phyloP scores from a whole-genome alignment of 2,797 vertebrate species.

The Oreonectes daqikongensis region DNA sequence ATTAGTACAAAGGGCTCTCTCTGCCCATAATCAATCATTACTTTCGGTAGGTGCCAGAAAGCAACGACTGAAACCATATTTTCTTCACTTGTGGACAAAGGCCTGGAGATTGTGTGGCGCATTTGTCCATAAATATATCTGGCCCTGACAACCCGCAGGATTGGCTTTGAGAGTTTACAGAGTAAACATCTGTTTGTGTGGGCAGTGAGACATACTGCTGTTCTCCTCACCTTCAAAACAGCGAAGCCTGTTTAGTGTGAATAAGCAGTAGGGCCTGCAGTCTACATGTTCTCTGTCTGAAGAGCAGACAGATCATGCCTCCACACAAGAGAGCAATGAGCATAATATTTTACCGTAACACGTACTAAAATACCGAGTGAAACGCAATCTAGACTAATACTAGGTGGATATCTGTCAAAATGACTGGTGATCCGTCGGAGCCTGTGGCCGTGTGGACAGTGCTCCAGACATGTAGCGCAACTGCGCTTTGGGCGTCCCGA shows the following conservation, averaged over 20 bases:
- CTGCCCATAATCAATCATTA: conserved; percentile 82
- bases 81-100: conserved; percentile 76
- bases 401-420: neutral
- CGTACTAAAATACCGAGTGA: neutral
- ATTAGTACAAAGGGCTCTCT: conserved; percentile 79
- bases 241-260: conserved; percentile 40
- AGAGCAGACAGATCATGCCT: neutral
- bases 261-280: conserved; percentile 3
- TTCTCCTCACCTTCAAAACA: conserved; percentile 56
- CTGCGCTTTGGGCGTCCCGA: no score
- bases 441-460: no score
- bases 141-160: conserved; percentile 65
- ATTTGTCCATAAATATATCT: conserved; percentile 81
- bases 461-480: no score
- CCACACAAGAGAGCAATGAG: neutral
- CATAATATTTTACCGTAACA: conserved; percentile 5
- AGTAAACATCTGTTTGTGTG: conserved; percentile 67
- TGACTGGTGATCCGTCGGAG: no score
- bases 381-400: neutral
- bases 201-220: conserved; percentile 54
- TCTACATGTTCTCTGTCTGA: neutral
- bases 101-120: conserved; percentile 75
- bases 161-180: conserved; percentile 69
- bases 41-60: conserved; percentile 70
- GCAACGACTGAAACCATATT: conserved; percentile 76